Base-by-base conservation (phyloP, 2,888 invertebrate genomes). In the Baccha elongata region DNA sequence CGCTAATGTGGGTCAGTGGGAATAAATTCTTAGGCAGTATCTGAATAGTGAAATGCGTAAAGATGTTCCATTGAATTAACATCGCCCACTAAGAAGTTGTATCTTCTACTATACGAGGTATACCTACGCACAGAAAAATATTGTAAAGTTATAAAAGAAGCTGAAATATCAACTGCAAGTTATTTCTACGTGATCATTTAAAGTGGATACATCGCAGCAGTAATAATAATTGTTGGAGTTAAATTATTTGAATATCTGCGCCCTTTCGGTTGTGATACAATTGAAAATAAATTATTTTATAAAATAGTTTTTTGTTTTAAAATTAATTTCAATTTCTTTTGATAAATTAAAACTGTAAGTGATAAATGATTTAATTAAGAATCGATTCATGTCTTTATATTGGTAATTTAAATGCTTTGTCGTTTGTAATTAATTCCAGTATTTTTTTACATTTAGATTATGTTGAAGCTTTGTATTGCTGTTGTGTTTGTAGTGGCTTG, bases 131-230 rank as follows among this genome's bases (percentile, higher is more conserved):
- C n/a, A 53, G 19, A 40, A 69, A 11, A 48, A 13, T 17, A 10
- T 6, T 4, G 17, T 46, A 40, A 81, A 55, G 81, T 81, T 81
- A 81, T 81, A 81, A 71, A 81, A 75, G 80, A 69, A 73, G 75
- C 17, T 29, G 19, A 8, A n/a, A 13, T 48, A 44, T 26, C 21
- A 60, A 67, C 21, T 75, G 37, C 75, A 76, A 40, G 65, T 81
- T 72, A 81, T 81, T 81, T 75, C 46, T 21, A 65, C 52, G 32
- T 35, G 44, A 50, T 37, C 75, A 40, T 55, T 71, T 42, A n/a
- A 13, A 67, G 65, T 37, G 71, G 46, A 48, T 23, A 72, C 81
- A 81, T 75, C 81, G 21, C 23, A n/a, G 8, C 40, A 13, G 11
- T 23, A 37, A 13, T 1, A 60, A 5, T 5, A 42, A n/a, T 11